Base-by-base conservation (phyloP, 2,888 invertebrate genomes). In the Scaeva pyrastri region DNA sequence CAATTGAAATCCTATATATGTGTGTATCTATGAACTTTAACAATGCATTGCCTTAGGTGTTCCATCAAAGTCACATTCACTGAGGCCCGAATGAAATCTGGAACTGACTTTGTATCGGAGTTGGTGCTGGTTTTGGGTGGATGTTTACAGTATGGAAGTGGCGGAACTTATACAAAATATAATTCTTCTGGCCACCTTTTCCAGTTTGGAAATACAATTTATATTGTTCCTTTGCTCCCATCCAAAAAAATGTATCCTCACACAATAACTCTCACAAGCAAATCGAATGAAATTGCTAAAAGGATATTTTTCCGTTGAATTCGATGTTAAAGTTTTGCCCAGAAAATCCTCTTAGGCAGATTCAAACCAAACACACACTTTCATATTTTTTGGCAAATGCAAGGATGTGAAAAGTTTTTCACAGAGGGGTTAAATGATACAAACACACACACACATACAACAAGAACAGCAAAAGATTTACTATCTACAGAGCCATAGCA, bases 241-340 rank as follows among this genome's bases (percentile, higher is more conserved):
- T 21, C n/a, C n/a, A n/a, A 39, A 75, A 41, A 31, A 56, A 76
- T 31, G 23, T 62, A 36, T 45, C 48, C 19, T 70, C 7, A 52
- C 31, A 81, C 77, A 78, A 68, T 36, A 62, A 76, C 62, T 72
- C 62, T 78, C 75, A 31, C 52, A 84, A 79, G 52, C 50, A 62
- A 85, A 80, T 85, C 73, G 85, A 80, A 81, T 85, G 80, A 85
- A 81, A 73, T 56, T 66, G 62, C 74, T 72, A 14, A 75, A 78
- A 70, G 64, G 62, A 16, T 36, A 36, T 16, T 55, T 16, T 8
- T 11, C 14, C 12, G 12, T 5, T 19, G 21, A 31, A 16, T 41
- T 21, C 5, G 58, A 39, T 39, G 39, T 58, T 60, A 2, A 36
- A 39, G 58, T 72, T 43, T 52, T 19, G 14, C 4, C n/a, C 12